Evolutionary conservation across 1,140 invertebrate genomes (phyloP).

Genomic region (Saccostrea echinata): DNA sequence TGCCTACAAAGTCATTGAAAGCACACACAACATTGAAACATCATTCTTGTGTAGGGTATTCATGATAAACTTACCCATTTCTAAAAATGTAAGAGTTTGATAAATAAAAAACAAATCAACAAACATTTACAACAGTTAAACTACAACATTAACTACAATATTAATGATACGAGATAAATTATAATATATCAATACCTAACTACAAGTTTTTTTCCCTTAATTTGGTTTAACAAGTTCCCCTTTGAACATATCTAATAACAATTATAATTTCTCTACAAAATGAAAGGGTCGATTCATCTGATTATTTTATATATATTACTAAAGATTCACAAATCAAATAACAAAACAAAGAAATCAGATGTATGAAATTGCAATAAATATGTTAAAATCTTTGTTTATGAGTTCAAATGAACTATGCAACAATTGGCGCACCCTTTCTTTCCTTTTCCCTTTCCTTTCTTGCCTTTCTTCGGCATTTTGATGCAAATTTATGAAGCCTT

Average conservation of each 20-base stretch:
- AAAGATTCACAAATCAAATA: background rate
- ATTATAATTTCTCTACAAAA: too few relatives aligned
- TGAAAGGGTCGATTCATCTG: too few relatives aligned
- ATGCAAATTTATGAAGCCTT: background rate
- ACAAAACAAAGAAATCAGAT: background rate
- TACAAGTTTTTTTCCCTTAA: too few relatives aligned
- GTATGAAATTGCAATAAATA: background rate
- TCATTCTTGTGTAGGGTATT: background rate
- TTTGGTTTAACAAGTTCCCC: too few relatives aligned
- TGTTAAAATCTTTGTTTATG: background rate
- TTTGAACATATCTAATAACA: too few relatives aligned
- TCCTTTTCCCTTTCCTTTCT: slow-evolving; percentile 71
- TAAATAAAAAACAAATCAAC: too few relatives aligned
- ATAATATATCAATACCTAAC: too few relatives aligned
- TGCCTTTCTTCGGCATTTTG: slow-evolving; percentile 76
- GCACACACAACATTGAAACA: background rate
- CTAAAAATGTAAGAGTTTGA: slow-evolving; percentile 1
- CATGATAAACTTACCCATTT: background rate
- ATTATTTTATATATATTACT: too few relatives aligned
- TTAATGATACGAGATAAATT: too few relatives aligned
- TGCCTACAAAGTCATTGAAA: background rate
- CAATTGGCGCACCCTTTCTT: slow-evolving; percentile 70
- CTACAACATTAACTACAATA: too few relatives aligned
- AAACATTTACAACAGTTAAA: too few relatives aligned
- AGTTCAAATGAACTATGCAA: background rate